These are phyloP conservation scores for Isotomurus palustris DNA, from an alignment of 2,888 invertebrate species.

Conservation along the genomic window DNA sequence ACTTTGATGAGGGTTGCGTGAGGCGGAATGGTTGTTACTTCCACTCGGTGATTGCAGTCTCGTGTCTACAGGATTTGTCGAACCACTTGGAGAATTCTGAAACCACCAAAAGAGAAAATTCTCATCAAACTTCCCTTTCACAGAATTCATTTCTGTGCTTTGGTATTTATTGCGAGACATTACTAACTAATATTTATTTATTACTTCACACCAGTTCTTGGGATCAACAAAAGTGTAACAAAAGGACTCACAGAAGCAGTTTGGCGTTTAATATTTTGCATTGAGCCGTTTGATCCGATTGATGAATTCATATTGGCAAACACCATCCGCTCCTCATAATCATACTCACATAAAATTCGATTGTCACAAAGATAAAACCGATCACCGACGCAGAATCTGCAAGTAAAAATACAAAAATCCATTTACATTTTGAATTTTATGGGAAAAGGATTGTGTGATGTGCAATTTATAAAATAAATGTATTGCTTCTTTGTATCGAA, in stretches of 20 bases:
- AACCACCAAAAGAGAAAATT: not conserved
- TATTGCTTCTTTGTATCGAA: too few species aligned
- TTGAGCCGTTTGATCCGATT: constrained; percentile 24
- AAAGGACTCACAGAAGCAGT: constrained; percentile 10
- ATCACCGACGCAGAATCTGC: constrained; percentile 95
- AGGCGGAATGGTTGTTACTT: constrained; percentile 28
- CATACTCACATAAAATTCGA: constrained; percentile 95
- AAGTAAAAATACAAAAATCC: constrained; percentile 40
- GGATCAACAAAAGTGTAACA: not conserved
- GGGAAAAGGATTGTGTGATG: too few species aligned
- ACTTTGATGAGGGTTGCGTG: constrained; percentile 33
- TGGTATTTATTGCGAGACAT: not conserved
- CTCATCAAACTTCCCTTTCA: not conserved
- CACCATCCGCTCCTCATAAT: constrained; percentile 91
- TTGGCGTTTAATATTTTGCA: constrained; percentile 35
- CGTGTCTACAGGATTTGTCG: constrained; percentile 23
- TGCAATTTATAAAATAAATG: too few species aligned
- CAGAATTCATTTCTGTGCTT: not conserved
- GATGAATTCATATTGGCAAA: constrained; percentile 74
- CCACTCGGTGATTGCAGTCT: constrained; percentile 32
- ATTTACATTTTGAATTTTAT: constrained; percentile 1
- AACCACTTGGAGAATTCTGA: constrained; percentile 29
- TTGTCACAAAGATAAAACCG: constrained; percentile 95
- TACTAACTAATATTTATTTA: not conserved
- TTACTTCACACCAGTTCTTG: too few species aligned